Base-by-base conservation (phyloP, 2,113 vertebrate species). In the Bungarus multicinctus region DNA sequence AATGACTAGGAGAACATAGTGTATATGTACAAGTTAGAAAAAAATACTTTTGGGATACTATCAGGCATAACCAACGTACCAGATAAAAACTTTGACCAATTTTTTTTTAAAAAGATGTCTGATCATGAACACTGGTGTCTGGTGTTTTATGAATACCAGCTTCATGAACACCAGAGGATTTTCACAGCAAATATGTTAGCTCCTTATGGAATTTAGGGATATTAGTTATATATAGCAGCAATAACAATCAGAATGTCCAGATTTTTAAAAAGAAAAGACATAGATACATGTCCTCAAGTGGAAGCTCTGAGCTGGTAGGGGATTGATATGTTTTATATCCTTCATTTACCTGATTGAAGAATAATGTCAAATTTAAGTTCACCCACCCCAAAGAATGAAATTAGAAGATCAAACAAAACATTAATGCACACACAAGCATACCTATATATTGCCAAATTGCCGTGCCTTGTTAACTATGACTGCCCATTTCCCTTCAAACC, bases 1-100 rank as follows among this genome's bases (percentile, higher is more conserved):
- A 91, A 85, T 64, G 55, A 91, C 91, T 50, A 90, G 64, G 90
- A 90, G 87, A 94, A 94, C 95, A 43, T 88, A 90, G 95, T 95
- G 94, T 93, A 93, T 95, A 92, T 95, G 93, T 91, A 96, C 93
- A 94, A 92, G 95, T 94, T 93, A 93, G 93, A 94, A 96, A 93
- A 58, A 88, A 94, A 95, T 91, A 93, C 91, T 86, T 95, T 92
- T 96, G 96, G 96, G 94, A 94, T 0, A 0, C 90, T 93, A 93
- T 96, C 96, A 96, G 95, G 87, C 92, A 90, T 94, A 94, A 92
- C 93, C 93, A 93, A 93, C 90, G 0, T 92, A 92, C 94, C 95
- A 97, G 91, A 90, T 50, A 6, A 52, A 93, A 95, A 69, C 90
- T 89, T 92, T 89, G 86, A 64, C 23, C 90, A 85, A 64, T 30